Conservation (phyloP, 2,113 vertebrate genomes). For the Prunella himalayana region DNA sequence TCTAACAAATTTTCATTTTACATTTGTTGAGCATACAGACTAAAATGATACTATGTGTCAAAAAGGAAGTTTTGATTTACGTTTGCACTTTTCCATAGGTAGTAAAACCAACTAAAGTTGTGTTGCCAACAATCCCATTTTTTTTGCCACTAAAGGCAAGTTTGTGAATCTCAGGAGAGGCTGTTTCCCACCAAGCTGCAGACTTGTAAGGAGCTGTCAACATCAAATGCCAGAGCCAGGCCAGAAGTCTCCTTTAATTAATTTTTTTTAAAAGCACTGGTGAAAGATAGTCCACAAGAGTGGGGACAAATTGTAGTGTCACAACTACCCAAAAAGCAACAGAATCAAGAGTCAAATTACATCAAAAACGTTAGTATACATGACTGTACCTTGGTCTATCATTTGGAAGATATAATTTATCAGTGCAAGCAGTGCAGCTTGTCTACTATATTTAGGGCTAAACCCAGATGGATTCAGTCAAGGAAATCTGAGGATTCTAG, state of each 20-base stretch:
- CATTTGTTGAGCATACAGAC: background rate
- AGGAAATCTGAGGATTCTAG: constrained; percentile 68
- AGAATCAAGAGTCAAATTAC: constrained; percentile 48
- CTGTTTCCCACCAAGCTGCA: background rate
- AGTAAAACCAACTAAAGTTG: background rate
- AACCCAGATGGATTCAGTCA: constrained; percentile 68
- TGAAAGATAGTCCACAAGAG: background rate
- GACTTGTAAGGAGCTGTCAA: background rate
- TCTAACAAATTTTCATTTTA: background rate
- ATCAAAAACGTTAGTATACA: constrained; percentile 49
- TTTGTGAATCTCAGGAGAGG: background rate
- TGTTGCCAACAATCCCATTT: background rate
- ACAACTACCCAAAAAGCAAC: constrained; percentile 42
- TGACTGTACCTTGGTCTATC: constrained; percentile 67
- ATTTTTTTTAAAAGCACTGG: background rate
- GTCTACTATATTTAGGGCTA: constrained; percentile 64
- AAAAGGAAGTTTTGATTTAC: background rate
- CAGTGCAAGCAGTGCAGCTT: constrained; percentile 66
- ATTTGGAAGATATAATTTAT: constrained; percentile 67
- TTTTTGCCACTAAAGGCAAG: background rate
- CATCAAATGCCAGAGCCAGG: background rate
- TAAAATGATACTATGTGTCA: background rate
- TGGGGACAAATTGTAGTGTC: background rate
- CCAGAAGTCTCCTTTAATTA: background rate
- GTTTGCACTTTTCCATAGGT: background rate